Base-by-base conservation (phyloP, 1,140 invertebrate species). In the Bombus impatiens region DNA sequence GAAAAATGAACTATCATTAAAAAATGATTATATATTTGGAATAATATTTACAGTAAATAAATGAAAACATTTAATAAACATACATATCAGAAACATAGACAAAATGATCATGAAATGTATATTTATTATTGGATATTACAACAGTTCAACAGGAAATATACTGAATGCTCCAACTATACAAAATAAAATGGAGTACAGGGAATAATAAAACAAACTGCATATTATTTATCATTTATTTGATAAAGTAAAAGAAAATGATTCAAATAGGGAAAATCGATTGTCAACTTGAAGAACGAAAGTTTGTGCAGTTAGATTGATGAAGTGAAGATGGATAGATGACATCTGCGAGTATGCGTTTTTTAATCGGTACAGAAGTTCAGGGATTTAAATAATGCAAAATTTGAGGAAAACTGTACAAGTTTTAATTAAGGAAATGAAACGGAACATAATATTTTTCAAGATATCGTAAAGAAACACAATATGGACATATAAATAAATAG, bases 401-500 rank as follows among this genome's bases (percentile, higher is more conserved):
- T 70, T 13, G 0, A 8, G 28, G 1, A 47, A 12, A n/a, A n/a
- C 1, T 4, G 8, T 44, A 22, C 0, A 25, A 35, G 12, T 47
- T 62, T 72, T 22, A 72, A 79, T 72, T 78, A 78, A 53, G 18
- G 10, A 53, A 37, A 68, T 8, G 18, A 25, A 15, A 42, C 3
- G 4, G 0, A 42, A 35, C 25, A 10, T 18, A 35, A 32, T 74
- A 57, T 65, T 68, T 9, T 8, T 2, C 1, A 18, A 44, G 22
- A 59, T 68, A 35, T 65, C 40, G 25, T 57, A 15, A 32, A 25
- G 5, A 74, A 84, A 68, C 42, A 59, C 85, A 83, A 88, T 88
- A 88, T 84, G 89, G 70, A 89, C 44, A 87, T 72, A 80, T 67
- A 68, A 67, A 79, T 62, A 78, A 85, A 72, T 84, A 82, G 10